Conservation (phyloP, 1,140 invertebrate species). For the Apocrypta bakeri region DNA sequence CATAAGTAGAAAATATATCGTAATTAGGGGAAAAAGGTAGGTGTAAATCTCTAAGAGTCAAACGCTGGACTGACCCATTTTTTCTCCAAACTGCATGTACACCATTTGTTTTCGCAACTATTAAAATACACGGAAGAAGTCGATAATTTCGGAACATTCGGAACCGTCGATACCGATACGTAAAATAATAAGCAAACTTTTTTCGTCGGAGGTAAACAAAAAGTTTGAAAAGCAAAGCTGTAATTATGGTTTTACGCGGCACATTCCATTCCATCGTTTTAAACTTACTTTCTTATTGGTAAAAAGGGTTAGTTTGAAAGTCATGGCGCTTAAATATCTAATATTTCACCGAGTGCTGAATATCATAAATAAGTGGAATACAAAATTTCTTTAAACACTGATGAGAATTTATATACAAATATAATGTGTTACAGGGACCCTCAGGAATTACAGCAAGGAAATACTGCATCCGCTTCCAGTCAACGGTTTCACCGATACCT, state of each 20-base stretch:
- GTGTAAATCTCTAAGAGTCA: no score
- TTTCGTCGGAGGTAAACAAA: not conserved
- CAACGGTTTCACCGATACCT: conserved; percentile 86
- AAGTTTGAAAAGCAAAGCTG: not conserved
- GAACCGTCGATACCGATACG: no score
- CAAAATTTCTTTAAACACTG: conserved; percentile 5
- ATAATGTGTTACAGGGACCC: conserved; percentile 80
- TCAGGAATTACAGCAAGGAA: conserved; percentile 80
- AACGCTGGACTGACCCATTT: no score
- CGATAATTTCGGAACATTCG: no score
- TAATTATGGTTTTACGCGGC: not conserved
- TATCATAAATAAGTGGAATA: conserved; percentile 18
- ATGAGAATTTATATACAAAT: not conserved
- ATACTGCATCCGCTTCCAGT: conserved; percentile 77
- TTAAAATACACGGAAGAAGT: no score
- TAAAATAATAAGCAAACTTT: not conserved
- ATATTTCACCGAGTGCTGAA: no score
- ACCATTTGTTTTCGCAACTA: no score
- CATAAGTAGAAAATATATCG: no score
- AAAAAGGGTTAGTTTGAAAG: not conserved
- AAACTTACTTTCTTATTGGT: not conserved
- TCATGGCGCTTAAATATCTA: not conserved
- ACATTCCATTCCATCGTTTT: not conserved
- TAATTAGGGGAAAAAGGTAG: no score
- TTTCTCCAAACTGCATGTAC: no score